Evolutionary conservation across 2,113 vertebrate species (phyloP).

Genomic region (Cyanoramphus novaezelandiae): DNA sequence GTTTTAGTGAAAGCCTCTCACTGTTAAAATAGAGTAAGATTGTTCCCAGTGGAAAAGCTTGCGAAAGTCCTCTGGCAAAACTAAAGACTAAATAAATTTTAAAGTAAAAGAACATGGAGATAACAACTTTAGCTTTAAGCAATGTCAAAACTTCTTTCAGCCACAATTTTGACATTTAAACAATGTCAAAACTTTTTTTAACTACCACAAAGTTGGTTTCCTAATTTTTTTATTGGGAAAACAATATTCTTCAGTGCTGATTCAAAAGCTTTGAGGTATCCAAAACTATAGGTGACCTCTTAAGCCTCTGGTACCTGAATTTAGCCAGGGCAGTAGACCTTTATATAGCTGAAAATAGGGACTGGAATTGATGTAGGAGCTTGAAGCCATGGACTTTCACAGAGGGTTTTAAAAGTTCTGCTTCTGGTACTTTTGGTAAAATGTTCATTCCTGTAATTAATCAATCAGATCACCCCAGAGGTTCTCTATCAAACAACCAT

Average conservation of each 20-base stretch:
- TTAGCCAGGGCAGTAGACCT: background rate
- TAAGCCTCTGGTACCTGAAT: background rate
- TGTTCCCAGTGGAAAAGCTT: background rate
- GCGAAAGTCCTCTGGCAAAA: background rate
- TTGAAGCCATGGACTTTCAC: background rate
- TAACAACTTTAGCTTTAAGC: background rate
- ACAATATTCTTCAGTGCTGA: background rate
- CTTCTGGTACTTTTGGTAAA: background rate
- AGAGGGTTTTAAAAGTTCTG: background rate
- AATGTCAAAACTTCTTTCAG: background rate
- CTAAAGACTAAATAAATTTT: background rate
- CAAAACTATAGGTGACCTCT: background rate
- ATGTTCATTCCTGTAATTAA: background rate
- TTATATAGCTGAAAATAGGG: background rate
- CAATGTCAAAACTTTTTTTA: background rate
- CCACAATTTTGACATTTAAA: background rate
- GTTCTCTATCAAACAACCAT: background rate
- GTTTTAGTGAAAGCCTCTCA: slow-evolving; percentile 14
- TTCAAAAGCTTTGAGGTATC: background rate
- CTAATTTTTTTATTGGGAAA: background rate
- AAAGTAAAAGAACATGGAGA: background rate
- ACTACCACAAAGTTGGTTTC: background rate
- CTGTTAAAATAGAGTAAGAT: background rate
- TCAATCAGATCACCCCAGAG: background rate
- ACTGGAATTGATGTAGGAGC: background rate